phyloP scores from a whole-genome alignment of 2,797 vertebrate species.

The Sylvilagus floridanus region DNA sequence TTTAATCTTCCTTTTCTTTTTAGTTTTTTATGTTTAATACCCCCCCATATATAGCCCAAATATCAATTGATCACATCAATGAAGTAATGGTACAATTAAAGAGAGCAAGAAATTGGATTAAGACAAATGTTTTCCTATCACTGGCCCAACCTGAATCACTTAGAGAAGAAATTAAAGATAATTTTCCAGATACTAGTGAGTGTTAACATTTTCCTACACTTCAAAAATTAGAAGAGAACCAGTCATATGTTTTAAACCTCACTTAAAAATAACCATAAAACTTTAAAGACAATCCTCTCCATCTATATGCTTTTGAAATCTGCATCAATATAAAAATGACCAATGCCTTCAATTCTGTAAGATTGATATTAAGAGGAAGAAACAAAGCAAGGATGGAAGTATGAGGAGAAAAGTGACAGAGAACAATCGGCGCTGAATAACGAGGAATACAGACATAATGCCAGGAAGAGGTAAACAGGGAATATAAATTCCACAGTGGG shows the following conservation, averaged over 20 bases:
- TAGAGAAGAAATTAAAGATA: not conserved
- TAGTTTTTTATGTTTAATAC: not conserved
- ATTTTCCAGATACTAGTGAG: not conserved
- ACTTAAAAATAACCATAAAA: constrained; percentile 1
- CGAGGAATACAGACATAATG: not conserved
- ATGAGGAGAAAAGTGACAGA: not conserved
- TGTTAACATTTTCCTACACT: constrained; percentile 34
- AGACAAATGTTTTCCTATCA: not conserved
- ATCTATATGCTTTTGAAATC: not conserved
- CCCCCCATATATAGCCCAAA: not conserved
- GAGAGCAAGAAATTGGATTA: constrained; percentile 30
- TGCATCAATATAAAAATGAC: constrained; percentile 28
- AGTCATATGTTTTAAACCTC: not conserved
- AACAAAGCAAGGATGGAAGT: constrained; percentile 1
- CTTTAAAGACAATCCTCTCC: not conserved
- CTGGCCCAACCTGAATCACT: not conserved
- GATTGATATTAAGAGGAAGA: not conserved
- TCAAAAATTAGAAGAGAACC: constrained; percentile 36
- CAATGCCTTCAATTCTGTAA: constrained; percentile 6
- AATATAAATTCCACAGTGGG: not conserved
- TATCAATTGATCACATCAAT: not conserved
- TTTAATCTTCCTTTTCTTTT: not conserved
- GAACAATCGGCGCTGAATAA: not conserved
- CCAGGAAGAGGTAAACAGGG: not conserved
- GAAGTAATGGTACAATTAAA: not conserved